Percentiles rank a stretch among this genome's conserved stretches.
phyloP scores from a whole-genome alignment of 2,113 vertebrate genomes.

The Cyprinodon tularosa region DNA sequence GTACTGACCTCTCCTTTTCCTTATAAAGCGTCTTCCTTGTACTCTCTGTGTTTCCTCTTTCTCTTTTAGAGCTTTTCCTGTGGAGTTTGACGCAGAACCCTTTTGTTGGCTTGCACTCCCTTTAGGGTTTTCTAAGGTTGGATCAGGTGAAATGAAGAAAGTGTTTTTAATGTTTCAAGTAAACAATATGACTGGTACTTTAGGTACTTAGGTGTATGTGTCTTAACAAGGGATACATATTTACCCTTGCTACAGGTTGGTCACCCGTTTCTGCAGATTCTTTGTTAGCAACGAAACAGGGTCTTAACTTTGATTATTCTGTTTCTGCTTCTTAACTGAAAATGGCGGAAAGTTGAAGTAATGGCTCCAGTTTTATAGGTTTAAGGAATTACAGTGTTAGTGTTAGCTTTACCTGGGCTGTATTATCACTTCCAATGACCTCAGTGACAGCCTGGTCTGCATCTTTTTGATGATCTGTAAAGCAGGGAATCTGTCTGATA shows the following conservation, averaged over 20 bases:
- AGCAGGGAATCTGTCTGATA: background rate
- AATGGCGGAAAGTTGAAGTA: background rate
- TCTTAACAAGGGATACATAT: background rate
- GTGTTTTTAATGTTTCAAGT: background rate
- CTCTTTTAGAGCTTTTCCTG: background rate
- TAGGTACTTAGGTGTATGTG: background rate
- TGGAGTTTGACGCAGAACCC: background rate
- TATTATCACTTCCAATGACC: background rate
- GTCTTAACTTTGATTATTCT: background rate
- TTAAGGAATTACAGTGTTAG: background rate
- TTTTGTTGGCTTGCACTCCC: background rate
- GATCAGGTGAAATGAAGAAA: background rate
- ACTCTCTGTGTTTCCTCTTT: background rate
- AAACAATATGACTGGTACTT: background rate
- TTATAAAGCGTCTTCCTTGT: background rate
- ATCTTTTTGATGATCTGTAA: background rate
- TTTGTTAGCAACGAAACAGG: background rate
- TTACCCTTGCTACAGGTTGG: background rate
- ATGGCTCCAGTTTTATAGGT: background rate
- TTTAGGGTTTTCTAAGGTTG: background rate
- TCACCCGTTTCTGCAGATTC: background rate
- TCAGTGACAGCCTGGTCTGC: background rate
- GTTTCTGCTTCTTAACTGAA: background rate
- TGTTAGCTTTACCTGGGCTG: background rate
- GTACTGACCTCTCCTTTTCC: background rate